A percentile compares a stretch with the other conserved stretches of the same genome.
phyloP scores from a whole-genome alignment of 2,888 invertebrate species.

The Polyploca ridens region DNA sequence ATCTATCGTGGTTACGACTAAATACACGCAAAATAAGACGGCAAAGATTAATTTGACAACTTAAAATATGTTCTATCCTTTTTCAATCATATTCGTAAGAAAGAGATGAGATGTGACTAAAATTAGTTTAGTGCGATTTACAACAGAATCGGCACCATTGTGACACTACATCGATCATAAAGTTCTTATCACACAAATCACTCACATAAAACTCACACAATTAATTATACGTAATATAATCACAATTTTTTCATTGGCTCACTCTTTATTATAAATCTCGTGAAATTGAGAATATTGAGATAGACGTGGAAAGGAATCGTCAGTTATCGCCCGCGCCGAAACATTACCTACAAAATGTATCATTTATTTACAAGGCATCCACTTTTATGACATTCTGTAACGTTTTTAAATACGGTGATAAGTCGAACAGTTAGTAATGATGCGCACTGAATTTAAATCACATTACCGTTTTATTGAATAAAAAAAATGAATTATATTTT shows the following conservation, averaged over 20 bases:
- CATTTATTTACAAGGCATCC: constrained; percentile 55
- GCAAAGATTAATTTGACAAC: too few relatives aligned
- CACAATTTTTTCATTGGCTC: constrained; percentile 42
- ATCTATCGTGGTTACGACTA: too few relatives aligned
- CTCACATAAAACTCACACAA: constrained; percentile 30
- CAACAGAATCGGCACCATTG: too few relatives aligned
- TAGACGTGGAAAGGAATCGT: constrained; percentile 38
- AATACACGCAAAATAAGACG: too few relatives aligned
- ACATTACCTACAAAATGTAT: constrained; percentile 47
- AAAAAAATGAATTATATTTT: constrained; percentile 12
- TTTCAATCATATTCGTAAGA: too few relatives aligned
- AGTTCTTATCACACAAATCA: constrained; percentile 20
- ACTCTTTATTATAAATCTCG: constrained; percentile 35
- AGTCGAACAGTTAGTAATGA: constrained; percentile 49
- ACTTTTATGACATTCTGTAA: constrained; percentile 43
- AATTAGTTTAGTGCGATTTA: too few relatives aligned
- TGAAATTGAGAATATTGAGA: constrained; percentile 46
- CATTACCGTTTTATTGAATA: constrained; percentile 39
- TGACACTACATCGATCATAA: constrained; percentile 20
- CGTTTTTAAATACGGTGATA: constrained; percentile 41
- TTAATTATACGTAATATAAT: constrained; percentile 40
- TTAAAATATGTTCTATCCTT: too few relatives aligned
- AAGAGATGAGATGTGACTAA: too few relatives aligned
- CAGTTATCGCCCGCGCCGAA: constrained; percentile 42
- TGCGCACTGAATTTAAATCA: constrained; percentile 61